phyloP scores from a whole-genome alignment of 1,140 invertebrate genomes.

The Drosophila pseudoananassae region DNA sequence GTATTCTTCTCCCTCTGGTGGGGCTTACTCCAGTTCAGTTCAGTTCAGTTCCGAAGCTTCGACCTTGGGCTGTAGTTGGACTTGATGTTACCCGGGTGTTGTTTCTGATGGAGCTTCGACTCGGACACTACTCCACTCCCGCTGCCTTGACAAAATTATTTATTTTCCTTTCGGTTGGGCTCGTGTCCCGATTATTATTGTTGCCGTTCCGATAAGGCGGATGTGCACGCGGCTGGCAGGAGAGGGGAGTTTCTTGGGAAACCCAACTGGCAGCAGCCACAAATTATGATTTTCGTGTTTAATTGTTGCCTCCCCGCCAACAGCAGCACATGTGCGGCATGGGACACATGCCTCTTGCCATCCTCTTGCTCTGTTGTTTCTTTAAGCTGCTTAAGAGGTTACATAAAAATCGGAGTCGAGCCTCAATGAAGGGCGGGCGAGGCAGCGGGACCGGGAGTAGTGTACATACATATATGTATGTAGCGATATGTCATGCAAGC shows the following conservation, averaged over 20 bases:
- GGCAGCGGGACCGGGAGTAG: too few relatives aligned
- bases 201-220: not conserved
- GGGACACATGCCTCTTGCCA: not conserved
- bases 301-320: slow-evolving; percentile 24
- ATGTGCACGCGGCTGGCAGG: not conserved
- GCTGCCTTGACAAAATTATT: too few relatives aligned
- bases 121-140: too few relatives aligned
- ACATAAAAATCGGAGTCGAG: slow-evolving; percentile 43
- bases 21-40: not conserved
- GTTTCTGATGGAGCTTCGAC: too few relatives aligned
- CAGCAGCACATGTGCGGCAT: not conserved
- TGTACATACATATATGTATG: not conserved
- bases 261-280: slow-evolving; percentile 24
- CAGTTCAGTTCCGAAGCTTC: not conserved
- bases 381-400: slow-evolving; percentile 51
- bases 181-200: not conserved
- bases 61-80: too few relatives aligned
- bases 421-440: not conserved
- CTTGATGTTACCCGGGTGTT: too few relatives aligned
- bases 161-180: too few relatives aligned
- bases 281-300: slow-evolving; percentile 47
- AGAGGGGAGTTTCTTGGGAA: slow-evolving; percentile 47
- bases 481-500: too few relatives aligned
- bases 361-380: slow-evolving; percentile 11
- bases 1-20: not conserved